phyloP scores from a whole-genome alignment of 1,140 invertebrate species.

The Calephelis virginiensis region DNA sequence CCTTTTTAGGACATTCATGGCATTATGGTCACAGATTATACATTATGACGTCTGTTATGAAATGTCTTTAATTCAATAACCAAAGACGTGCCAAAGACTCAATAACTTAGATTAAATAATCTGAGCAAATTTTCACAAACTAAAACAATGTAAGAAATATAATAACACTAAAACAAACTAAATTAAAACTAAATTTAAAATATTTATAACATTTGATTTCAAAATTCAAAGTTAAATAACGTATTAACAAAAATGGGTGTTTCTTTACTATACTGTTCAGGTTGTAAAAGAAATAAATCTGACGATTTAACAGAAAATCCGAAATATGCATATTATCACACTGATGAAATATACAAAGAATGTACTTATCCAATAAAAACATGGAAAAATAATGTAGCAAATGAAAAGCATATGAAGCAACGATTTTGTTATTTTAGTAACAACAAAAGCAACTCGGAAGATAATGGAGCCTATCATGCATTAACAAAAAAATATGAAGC shows the following conservation, averaged over 20 bases:
- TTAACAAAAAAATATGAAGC: background rate
- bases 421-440: background rate
- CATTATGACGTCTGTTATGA: too few species aligned
- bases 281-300: background rate
- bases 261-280: background rate
- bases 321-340: background rate
- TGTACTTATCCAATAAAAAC: constrained; percentile 10
- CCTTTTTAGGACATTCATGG: too few species aligned
- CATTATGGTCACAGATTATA: too few species aligned
- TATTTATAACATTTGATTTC: background rate
- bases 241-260: background rate
- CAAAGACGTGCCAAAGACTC: too few species aligned
- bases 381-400: background rate
- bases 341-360: constrained; percentile 5
- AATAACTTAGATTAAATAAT: too few species aligned
- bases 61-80: too few species aligned
- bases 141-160: too few species aligned
- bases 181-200: background rate
- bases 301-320: background rate
- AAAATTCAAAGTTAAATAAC: background rate
- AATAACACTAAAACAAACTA: background rate
- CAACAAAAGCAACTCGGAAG: background rate
- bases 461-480: background rate
- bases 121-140: too few species aligned
- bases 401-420: background rate